Base-by-base conservation (phyloP, 2,888 invertebrate species). In the Hydrotaea cyrtoneurina region DNA sequence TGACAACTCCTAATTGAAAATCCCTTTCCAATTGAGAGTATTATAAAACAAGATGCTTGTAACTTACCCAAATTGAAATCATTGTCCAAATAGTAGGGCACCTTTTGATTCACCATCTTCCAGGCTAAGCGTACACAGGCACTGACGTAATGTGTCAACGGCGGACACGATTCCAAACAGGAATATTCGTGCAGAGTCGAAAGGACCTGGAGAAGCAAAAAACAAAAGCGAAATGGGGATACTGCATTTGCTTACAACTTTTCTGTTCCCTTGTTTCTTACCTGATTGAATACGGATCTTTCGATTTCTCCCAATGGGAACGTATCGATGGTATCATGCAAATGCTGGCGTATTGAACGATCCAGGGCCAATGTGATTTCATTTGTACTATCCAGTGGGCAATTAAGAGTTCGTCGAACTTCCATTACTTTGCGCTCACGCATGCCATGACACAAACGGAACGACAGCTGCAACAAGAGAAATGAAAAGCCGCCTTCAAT, bases 151-250 rank as follows among this genome's bases (percentile, higher is more conserved):
- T 95, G 95, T 88, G 95, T 94, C 79, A 98, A 94, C 36, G 96
- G 95, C 0, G 94, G 94, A 91, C 97, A 98, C 0, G 94, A 93
- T 87, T 96, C 96, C 89, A 99, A 93, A 91, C 97, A 96, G 43
- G 98, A 97, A 93, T 98, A 99, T 93, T 98, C 98, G 90, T 97
- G 97, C 19, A 99, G 94, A 0, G 98, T 98, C 87, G 96, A 96
- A 92, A 97, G 95, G 86, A 99, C 95, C 93, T 97, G 93, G 93
- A 57, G 57, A 31, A 13, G 15, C 0, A 31, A n/a, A 31, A 62
- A 50, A 19, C 31, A 39, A 36, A 8, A 36, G 0, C 39, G 64
- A 36, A 36, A 39, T 53, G 10, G 43, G n/a, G n/a, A n/a, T n/a
- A n/a, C n/a, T n/a, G n/a, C n/a, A n/a, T n/a, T n/a, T n/a, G n/a